A percentile compares a stretch with the other conserved stretches of the same genome.
These are phyloP conservation scores for Cerastis rubricosa DNA, from an alignment of 2,888 invertebrate species.

Conservation along the genomic window DNA sequence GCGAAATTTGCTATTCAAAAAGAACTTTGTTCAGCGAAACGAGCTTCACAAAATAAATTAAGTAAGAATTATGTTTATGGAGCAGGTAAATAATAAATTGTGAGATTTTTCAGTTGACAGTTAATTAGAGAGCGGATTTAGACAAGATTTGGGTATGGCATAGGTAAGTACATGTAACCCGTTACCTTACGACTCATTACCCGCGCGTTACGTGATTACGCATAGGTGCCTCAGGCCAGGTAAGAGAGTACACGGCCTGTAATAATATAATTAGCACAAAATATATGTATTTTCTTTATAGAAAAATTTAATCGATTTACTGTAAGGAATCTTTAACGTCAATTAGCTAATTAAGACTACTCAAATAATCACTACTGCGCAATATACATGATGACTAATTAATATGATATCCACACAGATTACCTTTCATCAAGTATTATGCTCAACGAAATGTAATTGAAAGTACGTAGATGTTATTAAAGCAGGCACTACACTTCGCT, in stretches of 20 bases:
- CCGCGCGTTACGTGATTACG: conserved; percentile 15
- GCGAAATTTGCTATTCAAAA: conserved; percentile 10
- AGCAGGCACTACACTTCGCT: conserved; percentile 36
- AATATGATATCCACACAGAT: conserved; percentile 10
- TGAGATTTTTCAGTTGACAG: conserved; percentile 42
- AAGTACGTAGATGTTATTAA: conserved; percentile 46
- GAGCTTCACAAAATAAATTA: conserved; percentile 16
- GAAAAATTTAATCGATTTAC: background rate
- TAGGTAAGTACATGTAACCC: conserved; percentile 26
- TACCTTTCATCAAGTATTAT: conserved; percentile 26
- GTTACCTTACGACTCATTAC: conserved; percentile 24
- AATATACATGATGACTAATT: conserved; percentile 23
- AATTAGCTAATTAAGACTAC: background rate
- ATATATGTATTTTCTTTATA: background rate
- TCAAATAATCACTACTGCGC: conserved; percentile 14
- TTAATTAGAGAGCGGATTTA: conserved; percentile 49
- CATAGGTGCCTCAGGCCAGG: background rate
- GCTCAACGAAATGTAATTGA: conserved; percentile 39
- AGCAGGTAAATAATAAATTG: conserved; percentile 37
- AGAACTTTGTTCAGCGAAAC: conserved; percentile 17
- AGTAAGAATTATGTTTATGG: conserved; percentile 8
- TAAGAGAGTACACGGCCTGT: background rate
- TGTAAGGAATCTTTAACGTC: background rate
- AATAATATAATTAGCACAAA: background rate
- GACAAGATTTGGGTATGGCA: conserved; percentile 38